Evolutionary conservation across 2,113 vertebrate species (phyloP), one percentile per base, ranked within the genome.

Genomic region (Zosterops lateralis): DNA sequence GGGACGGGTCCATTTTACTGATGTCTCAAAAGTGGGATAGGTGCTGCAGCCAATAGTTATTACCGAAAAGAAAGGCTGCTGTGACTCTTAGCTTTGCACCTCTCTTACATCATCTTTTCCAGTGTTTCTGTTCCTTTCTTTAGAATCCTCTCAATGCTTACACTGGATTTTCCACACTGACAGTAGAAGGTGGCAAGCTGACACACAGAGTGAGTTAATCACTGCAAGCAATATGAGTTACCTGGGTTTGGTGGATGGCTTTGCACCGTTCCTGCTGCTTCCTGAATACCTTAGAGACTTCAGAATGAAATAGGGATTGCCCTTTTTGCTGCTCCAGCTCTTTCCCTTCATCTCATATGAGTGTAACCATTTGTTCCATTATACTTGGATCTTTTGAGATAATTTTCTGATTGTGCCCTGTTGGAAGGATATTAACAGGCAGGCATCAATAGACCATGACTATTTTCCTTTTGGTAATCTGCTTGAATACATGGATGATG

Each of bases 1-100:
- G 96, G 95, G 97, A 77, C 0, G 14, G 67, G 58, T 83, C 92
- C 68, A 6, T 95, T 96, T 96, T 94, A 84, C 68, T 72, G 65
- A 31, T 91, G 84, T 61, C 87, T 95, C 77, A 32, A 40, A 87
- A 92, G 62, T n/a, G 86, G 75, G 89, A 83, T 58, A 34, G 83
- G 31, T 31, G 87, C 87, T 87, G 70, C 73, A 73, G 50, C 83
- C 87, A 60, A 13, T 31, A 65, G 40, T 67, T 84, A 12, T 14
- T 56, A 4, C 56, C 62, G 74, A 54, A 87, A 72, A 57, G 36
- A 84, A 53, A n/a, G 25, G 64, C 34, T 76, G 40, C 64, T 66
- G 21, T 77, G 67, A 54, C 50, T 83, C 42, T 38, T 26, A 7
- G 45, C 32, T 4, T 66, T 76, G 50, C 45, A 67, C 71, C 48